These are phyloP conservation scores for Anoura caudifer DNA, from an alignment of 2,113 vertebrate species.

Conservation along the genomic window DNA sequence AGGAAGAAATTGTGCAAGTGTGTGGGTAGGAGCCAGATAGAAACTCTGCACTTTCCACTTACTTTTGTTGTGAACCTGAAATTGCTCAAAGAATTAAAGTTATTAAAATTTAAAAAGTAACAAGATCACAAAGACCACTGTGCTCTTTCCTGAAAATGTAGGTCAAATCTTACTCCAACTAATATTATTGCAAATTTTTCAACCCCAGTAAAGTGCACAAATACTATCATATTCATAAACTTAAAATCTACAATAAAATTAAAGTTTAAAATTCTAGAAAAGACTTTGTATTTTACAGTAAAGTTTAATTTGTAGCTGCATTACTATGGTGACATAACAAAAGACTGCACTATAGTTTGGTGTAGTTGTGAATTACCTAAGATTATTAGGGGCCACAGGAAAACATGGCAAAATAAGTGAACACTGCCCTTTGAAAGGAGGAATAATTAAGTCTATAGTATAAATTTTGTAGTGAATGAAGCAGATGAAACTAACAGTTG, in stretches of 20 bases:
- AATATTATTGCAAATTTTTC: not conserved
- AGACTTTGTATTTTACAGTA: not conserved
- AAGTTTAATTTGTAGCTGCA: not conserved
- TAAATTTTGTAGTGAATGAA: not conserved
- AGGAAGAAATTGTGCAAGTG: no score
- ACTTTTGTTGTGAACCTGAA: not conserved
- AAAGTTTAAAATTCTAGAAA: conserved; percentile 20
- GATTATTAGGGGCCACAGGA: not conserved
- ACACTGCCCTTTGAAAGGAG: not conserved
- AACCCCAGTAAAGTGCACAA: not conserved
- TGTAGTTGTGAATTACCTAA: not conserved
- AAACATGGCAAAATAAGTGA: not conserved
- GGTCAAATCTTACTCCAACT: not conserved
- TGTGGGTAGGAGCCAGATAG: not conserved
- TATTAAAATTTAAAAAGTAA: not conserved
- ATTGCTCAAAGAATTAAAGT: not conserved
- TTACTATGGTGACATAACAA: not conserved
- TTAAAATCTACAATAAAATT: conserved; percentile 23
- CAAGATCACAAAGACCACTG: not conserved
- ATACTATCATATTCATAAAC: not conserved
- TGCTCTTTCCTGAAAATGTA: not conserved
- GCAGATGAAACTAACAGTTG: not conserved
- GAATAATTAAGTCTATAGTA: not conserved
- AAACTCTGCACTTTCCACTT: not conserved
- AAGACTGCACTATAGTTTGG: not conserved